Conservation (phyloP, 2,888 invertebrate species). For the Hemicrepidius hirtus region DNA sequence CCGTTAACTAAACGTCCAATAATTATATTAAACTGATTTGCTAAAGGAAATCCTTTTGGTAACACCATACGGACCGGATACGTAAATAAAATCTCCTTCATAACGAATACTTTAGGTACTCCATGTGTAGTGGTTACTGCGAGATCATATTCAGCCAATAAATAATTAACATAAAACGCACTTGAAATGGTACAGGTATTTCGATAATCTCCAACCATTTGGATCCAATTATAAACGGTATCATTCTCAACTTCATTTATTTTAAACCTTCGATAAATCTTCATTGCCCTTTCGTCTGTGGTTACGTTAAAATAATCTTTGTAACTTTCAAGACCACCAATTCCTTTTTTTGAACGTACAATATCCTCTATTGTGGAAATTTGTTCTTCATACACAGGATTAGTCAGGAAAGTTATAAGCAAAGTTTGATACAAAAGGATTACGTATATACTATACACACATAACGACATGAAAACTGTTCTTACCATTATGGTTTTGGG, state of each 20-base stretch:
- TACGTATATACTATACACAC: slow-evolving; percentile 75
- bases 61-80: slow-evolving; percentile 76
- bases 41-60: slow-evolving; percentile 74
- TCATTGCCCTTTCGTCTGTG: slow-evolving; percentile 43
- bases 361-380: slow-evolving; percentile 74
- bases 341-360: slow-evolving; percentile 71
- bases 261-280: slow-evolving; percentile 55
- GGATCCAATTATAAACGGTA: slow-evolving; percentile 56
- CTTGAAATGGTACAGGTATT: slow-evolving; percentile 61
- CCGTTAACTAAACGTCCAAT: slow-evolving; percentile 72
- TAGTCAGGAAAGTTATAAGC: slow-evolving; percentile 75
- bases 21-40: slow-evolving; percentile 71
- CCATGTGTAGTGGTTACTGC: slow-evolving; percentile 47
- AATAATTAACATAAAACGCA: slow-evolving; percentile 56
- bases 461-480: slow-evolving; percentile 74
- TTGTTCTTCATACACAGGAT: slow-evolving; percentile 75
- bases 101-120: slow-evolving; percentile 53
- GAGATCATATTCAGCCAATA: slow-evolving; percentile 50
- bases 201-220: slow-evolving; percentile 52
- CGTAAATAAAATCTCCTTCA: slow-evolving; percentile 71
- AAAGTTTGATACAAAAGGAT: slow-evolving; percentile 76
- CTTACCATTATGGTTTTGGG: slow-evolving; percentile 73
- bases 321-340: slow-evolving; percentile 71
- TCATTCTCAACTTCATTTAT: slow-evolving; percentile 52
- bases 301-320: slow-evolving; percentile 67